Percentiles rank a stretch among this genome's conserved stretches.
Evolutionary conservation across 1,140 invertebrate genomes (phyloP).

Genomic region (Cecropterus lyciades): DNA sequence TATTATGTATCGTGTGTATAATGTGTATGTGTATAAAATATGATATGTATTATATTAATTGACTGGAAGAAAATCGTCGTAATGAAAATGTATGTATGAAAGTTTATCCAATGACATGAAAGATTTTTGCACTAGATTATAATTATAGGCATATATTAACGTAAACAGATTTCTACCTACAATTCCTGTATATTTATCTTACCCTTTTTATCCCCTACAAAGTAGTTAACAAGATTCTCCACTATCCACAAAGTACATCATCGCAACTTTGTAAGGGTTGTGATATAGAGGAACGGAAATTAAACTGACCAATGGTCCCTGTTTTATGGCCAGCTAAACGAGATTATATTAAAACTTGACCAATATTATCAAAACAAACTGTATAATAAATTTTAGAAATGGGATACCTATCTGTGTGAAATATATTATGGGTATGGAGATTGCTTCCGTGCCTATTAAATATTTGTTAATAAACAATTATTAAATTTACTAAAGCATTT

Average conservation of each 20-base stretch:
- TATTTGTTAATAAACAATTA: too few relatives aligned
- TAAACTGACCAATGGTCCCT: slow-evolving; percentile 43
- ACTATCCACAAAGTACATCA: neutral
- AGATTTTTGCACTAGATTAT: too few relatives aligned
- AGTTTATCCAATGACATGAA: too few relatives aligned
- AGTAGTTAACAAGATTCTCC: slow-evolving; percentile 2
- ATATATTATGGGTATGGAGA: neutral
- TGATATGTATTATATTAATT: too few relatives aligned
- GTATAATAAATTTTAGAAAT: neutral
- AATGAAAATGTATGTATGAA: too few relatives aligned
- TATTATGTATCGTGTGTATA: too few relatives aligned
- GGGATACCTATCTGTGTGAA: neutral
- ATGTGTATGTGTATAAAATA: too few relatives aligned
- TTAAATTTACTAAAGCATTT: too few relatives aligned
- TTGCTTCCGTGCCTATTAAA: too few relatives aligned
- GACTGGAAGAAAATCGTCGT: too few relatives aligned
- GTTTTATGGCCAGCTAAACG: slow-evolving; percentile 17
- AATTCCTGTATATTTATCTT: slow-evolving; percentile 16
- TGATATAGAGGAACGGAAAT: slow-evolving; percentile 41
- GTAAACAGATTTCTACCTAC: too few relatives aligned
- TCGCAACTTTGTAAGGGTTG: neutral
- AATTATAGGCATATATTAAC: too few relatives aligned
- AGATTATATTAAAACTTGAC: slow-evolving; percentile 3
- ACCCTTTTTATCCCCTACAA: slow-evolving; percentile 25
- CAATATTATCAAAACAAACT: neutral